A percentile compares a stretch with the other conserved stretches of the same genome.
Conservation (phyloP, 2,797 vertebrate species). For the Melanotaenia parkinsoni region DNA sequence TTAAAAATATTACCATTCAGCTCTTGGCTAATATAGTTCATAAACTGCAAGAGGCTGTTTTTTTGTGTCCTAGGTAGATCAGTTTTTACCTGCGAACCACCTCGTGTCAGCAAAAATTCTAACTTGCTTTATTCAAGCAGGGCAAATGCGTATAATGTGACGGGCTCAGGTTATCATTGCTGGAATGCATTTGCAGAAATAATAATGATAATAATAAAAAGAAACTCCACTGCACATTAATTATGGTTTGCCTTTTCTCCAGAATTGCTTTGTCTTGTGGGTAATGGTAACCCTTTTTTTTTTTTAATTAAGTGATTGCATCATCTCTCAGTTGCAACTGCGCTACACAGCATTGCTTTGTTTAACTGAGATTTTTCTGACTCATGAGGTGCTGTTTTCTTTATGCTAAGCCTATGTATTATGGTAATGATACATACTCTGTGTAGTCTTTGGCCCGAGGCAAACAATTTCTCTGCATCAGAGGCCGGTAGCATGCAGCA, state of each 20-base stretch:
- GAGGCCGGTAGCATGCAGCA: constrained; percentile 50
- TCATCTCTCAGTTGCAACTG: constrained; percentile 23
- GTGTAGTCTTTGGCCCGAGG: constrained; percentile 72
- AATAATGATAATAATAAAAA: neutral
- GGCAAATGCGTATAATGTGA: constrained; percentile 55
- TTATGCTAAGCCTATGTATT: constrained; percentile 70
- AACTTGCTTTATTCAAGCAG: constrained; percentile 50
- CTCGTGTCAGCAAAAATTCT: constrained; percentile 56
- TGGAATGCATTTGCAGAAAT: neutral
- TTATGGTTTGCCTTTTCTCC: constrained; percentile 8
- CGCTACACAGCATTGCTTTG: constrained; percentile 19
- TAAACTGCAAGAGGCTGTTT: constrained; percentile 52
- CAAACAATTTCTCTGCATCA: constrained; percentile 67
- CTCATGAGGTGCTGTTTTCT: constrained; percentile 55
- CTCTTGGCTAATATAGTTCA: constrained; percentile 48
- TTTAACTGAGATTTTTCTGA: constrained; percentile 63
- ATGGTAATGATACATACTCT: constrained; percentile 72
- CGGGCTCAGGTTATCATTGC: neutral
- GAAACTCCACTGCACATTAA: constrained; percentile 3
- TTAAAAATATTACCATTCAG: constrained; percentile 51
- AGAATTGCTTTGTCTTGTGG: constrained; percentile 11
- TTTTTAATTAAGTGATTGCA: constrained; percentile 8
- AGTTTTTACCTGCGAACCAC: constrained; percentile 20
- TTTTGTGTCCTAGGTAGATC: constrained; percentile 47
- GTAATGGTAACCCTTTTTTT: neutral